Conservation (phyloP, 2,888 invertebrate genomes). For the Rhaphigaster nebulosa region DNA sequence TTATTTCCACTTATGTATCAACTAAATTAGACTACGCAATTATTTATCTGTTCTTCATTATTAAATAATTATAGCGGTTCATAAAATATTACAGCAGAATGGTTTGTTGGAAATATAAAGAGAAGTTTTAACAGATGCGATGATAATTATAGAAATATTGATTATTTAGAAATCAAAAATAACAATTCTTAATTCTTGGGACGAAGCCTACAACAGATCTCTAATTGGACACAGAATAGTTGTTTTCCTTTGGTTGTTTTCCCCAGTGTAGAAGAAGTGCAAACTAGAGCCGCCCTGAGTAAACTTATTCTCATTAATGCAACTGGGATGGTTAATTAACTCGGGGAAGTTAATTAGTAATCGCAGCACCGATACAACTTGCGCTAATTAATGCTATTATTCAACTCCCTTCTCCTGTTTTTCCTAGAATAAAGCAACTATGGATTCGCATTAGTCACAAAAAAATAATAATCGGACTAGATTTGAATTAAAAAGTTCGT, state of each 20-base stretch:
- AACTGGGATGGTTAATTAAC: not conserved
- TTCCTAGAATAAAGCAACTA: too few species aligned
- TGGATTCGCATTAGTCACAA: not conserved
- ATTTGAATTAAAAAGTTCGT: not conserved
- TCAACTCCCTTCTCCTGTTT: not conserved
- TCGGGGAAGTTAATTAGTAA: conserved; percentile 12
- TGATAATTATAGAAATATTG: not conserved
- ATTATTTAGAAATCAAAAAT: not conserved
- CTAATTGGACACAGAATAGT: not conserved
- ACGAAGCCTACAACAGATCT: not conserved
- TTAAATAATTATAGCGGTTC: too few species aligned
- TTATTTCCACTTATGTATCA: too few species aligned
- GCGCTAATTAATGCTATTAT: not conserved
- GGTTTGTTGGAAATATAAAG: not conserved
- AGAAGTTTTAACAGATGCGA: too few species aligned
- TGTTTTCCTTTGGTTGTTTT: conserved; percentile 14
- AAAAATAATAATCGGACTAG: not conserved
- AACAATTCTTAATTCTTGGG: not conserved
- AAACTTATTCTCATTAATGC: conserved; percentile 30
- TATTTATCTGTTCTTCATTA: too few species aligned
- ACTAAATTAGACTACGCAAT: too few species aligned
- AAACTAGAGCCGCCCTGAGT: not conserved
- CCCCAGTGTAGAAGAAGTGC: not conserved
- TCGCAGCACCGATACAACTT: not conserved
- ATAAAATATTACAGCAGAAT: not conserved